Evolutionary conservation across 2,888 invertebrate species (phyloP), one percentile per base, ranked within the genome.

Genomic region (Toxonevra muliebris): DNA sequence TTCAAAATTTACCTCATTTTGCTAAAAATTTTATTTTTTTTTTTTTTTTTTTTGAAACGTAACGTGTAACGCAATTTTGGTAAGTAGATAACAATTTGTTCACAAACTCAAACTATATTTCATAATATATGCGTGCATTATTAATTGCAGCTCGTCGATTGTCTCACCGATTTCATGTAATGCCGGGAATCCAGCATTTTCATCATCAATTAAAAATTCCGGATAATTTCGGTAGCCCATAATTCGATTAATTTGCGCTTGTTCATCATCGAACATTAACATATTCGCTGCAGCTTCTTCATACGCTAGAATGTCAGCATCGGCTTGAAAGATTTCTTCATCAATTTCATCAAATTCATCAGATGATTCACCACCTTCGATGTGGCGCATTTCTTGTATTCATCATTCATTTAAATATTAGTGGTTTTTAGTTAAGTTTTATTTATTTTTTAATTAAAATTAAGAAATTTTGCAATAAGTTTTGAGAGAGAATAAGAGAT

Each of bases 151-250:
- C 75, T 84, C 84, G 81, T 84, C 85, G 77, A 84, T 84, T 77
- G 84, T 82, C 77, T 83, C 85, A 78, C 83, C 83, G 78, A 84
- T 83, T 79, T 83, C 84, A 73, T 83, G 84, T 76, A 84, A 76
- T 30, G 80, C 79, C 65, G 83, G 82, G 70, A 84, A 83, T 10
- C 71, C 71, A 69, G 77, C 82, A 72, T 79, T 74, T 11, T 78
- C 78, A 73, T 82, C 82, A 66, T 82, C 80, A 61, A 80, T 82
- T 11, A 80, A 75, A 62, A 80, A 72, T 69, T 82, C 81, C 40
- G 82, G 81, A 72, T 80, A 75, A 52, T 79, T 65, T 15, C 78
- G 78, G 73, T 80, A 81, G 66, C 78, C 79, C 67, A 80, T 74
- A n/a, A 81, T 76, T 53, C 80, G 80, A 73, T 80, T 80, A 41